Conservation (phyloP, 1,140 invertebrate species). For the Trachymyrmex cornetzi region DNA sequence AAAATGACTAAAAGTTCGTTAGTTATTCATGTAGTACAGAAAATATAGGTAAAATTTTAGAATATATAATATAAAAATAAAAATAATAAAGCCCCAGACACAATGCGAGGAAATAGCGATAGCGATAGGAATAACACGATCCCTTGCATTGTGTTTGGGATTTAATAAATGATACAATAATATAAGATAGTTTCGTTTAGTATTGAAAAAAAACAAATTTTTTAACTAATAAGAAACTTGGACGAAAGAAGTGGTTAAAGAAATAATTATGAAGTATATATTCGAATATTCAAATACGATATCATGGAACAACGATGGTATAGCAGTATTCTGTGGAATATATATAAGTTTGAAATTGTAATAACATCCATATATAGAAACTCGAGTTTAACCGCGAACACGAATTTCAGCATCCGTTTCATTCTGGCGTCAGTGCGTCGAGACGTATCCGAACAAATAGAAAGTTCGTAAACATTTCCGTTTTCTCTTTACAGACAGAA, state of each 20-base stretch:
- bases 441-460: neutral
- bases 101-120: no score
- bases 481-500: neutral
- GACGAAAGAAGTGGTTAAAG: neutral
- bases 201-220: neutral
- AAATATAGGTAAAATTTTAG: neutral
- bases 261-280: neutral
- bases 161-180: neutral
- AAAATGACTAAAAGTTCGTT: neutral
- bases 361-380: neutral
- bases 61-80: neutral
- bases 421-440: neutral
- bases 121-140: no score
- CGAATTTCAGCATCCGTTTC: neutral
- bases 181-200: neutral
- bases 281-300: neutral
- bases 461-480: neutral
- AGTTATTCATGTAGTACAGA: neutral
- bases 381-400: neutral
- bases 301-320: neutral
- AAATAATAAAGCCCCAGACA: neutral
- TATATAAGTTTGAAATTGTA: constrained; percentile 1
- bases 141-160: no score
- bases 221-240: neutral
- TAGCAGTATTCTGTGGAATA: neutral